Evolutionary conservation across 2,113 vertebrate species (phyloP), one percentile per base, ranked within the genome.

Genomic region (Carettochelys insculpta): DNA sequence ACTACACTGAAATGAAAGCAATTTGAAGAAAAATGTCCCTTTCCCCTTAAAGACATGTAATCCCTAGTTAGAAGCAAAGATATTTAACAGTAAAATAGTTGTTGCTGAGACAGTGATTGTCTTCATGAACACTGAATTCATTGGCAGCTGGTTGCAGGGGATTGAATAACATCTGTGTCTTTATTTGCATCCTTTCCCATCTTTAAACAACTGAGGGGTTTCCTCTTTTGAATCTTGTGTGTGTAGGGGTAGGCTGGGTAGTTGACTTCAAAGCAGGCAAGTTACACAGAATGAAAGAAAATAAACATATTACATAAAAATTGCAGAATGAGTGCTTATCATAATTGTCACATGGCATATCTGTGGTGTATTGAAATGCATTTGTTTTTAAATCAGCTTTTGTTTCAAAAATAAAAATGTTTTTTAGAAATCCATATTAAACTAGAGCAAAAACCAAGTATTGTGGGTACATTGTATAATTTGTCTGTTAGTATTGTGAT

Each of bases 371-470:
- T 51, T 75, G 80, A 45, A 65, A n/a, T 17, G 3, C 41, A 75
- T 9, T 75, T 73, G 24, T 29, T 75, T 45, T 45, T 25, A 45
- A 73, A 68, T 34, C n/a, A 19, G 85, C 43, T 56, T n/a, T 87
- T 94, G 83, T 61, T 41, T 48, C 38, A 88, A 51, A 50, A 48
- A 73, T 41, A 43, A 25, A 73, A 25, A 43, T 73, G 41, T 41
- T 82, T 41, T 82, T 90, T 80, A 50, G 29, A 87, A 92, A 86
- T 86, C 25, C 12, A 82, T 31, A 93, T 84, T 92, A 61, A 95
- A 94, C 80, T 50, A 84, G 34, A 83, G 73, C 3, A 20, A 65
- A 94, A 51, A 13, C 77, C 24, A 73, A 73, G 6, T 5, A 5
- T 22, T 3, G 22, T 0, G 0, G 41, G 16, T 58, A 22, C 75